Evolutionary conservation across 2,888 invertebrate species (phyloP), one percentile per base, ranked within the genome.

Genomic region (Sinhomidia bicolor): DNA sequence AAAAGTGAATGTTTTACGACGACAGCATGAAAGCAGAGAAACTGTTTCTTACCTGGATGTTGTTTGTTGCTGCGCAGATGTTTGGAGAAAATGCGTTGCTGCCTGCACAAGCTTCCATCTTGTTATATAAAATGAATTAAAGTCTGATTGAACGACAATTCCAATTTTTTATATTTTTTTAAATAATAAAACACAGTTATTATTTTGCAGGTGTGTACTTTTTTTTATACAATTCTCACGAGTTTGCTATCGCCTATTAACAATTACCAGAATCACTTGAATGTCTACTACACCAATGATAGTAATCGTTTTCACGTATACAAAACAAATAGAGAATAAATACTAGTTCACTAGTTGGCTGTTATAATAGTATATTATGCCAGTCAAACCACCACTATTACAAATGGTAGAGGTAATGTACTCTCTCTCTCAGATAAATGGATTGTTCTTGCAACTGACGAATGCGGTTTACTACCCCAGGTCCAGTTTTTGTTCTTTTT

Each of bases 11-110:
- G n/a, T n/a, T n/a, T n/a, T n/a, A n/a, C n/a, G n/a, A n/a, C n/a
- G n/a, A n/a, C n/a, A n/a, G n/a, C n/a, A n/a, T n/a, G n/a, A n/a
- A n/a, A n/a, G n/a, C n/a, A n/a, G n/a, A n/a, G n/a, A n/a, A n/a
- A n/a, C n/a, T 80, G 41, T 23, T 82, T 68, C 74, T 83, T 74
- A 83, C 83, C 83, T 84, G 84, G 47, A 78, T 65, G 85, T 62
- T 85, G 85, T 26, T 65, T 26, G 85, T 32, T n/a, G 85, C 44
- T 60, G 78, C 44, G 51, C 85, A 85, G 65, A 85, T 65, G 78
- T 14, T 84, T 14, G 76, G 41, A 26, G 85, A 62, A 74, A 51
- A 85, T 7, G 79, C 0, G 78, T 51, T 65, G 47, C 23, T 57
- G 17, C 47, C 23, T 3, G 68, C 12, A 17, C 84, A 85, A 10